These are phyloP conservation scores for Stenodema calcarata DNA, from an alignment of 2,888 invertebrate species.

Conservation along the genomic window DNA sequence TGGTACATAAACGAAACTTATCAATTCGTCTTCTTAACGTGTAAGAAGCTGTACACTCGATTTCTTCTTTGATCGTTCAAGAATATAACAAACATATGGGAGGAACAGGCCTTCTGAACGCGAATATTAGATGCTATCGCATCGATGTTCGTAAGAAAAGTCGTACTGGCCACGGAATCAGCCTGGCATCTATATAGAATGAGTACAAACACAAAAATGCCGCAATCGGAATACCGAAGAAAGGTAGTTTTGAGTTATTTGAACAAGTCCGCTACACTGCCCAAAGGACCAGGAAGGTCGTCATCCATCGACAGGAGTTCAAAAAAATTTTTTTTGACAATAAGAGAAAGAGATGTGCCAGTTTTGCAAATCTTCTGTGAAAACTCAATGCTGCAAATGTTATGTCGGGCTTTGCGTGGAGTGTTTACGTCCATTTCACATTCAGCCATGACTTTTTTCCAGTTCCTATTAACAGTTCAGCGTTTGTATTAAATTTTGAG, in stretches of 20 bases:
- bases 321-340: neutral
- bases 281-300: neutral
- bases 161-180: neutral
- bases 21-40: no score
- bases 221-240: neutral
- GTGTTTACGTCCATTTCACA: no score
- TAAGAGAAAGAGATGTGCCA: neutral
- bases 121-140: neutral
- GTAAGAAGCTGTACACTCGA: no score
- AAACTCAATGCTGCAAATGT: no score
- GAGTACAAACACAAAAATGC: neutral
- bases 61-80: neutral
- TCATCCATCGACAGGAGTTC: neutral
- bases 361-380: neutral
- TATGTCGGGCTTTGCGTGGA: no score
- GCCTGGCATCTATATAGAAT: neutral
- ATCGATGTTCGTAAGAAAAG: neutral
- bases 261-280: neutral
- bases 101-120: neutral
- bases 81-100: neutral
- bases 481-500: no score
- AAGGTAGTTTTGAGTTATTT: neutral
- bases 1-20: no score
- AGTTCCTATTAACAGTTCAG: no score
- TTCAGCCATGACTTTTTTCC: no score